Conservation (phyloP, 2,797 vertebrate species). For the Muscicapa striata region DNA sequence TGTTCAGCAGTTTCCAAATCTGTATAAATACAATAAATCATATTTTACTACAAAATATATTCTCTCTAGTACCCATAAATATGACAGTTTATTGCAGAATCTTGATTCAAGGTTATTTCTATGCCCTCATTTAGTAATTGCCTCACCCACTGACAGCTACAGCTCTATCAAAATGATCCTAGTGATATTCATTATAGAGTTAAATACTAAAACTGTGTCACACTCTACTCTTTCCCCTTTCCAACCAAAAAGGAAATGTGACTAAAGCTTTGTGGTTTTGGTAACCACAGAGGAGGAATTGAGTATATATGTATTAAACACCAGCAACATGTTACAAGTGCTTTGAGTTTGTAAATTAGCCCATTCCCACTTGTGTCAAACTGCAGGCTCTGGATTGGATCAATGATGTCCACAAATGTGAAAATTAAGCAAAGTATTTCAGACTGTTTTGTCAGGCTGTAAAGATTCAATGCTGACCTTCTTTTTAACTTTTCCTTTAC, state of each 20-base stretch:
- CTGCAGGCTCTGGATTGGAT: background rate
- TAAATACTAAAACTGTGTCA: background rate
- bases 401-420: background rate
- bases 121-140: slow-evolving; percentile 30
- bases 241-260: background rate
- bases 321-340: background rate
- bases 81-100: slow-evolving; percentile 25
- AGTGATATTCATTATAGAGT: background rate
- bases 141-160: slow-evolving; percentile 20
- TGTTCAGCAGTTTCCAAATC: slow-evolving; percentile 47
- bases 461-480: background rate
- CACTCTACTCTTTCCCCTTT: background rate
- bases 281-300: background rate
- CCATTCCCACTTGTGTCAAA: background rate
- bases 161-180: slow-evolving; percentile 5
- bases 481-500: background rate
- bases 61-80: slow-evolving; percentile 36
- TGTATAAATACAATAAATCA: slow-evolving; percentile 27
- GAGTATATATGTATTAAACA: background rate
- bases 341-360: background rate
- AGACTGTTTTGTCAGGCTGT: background rate
- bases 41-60: slow-evolving; percentile 58
- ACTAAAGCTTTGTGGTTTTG: background rate
- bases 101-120: slow-evolving; percentile 56
- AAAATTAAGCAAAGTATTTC: background rate